Base-by-base conservation (phyloP, 2,888 invertebrate species). In the Pseudococcus longispinus region DNA sequence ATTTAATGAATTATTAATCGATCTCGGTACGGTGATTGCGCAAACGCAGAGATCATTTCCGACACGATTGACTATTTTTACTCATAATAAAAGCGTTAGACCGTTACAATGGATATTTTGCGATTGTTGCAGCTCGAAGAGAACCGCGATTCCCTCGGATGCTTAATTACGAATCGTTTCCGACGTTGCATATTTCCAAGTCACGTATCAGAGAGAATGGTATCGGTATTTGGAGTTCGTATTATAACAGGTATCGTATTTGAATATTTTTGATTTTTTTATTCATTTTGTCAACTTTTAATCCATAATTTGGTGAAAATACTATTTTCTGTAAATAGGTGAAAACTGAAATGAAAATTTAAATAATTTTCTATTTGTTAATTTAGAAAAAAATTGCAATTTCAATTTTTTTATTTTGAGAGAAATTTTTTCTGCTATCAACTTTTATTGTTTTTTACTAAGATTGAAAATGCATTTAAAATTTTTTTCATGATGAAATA, bases 171-270 rank as follows among this genome's bases (percentile, higher is more conserved):
- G 88, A 88, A 42, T 84, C 85, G 82, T 86, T 88, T 20, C 96
- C 97, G 1, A 95, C 95, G 0, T 90, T 97, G 2, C 93, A 93
- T 88, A 91, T 96, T 0, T 92, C 92, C 0, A 94, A 95, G 88
- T 93, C 95, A 0, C 94, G 94, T 90, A 95, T 97, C 55, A 94
- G 94, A 90, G 94, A 94, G 88, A 98, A 98, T 89, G 93, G 93
- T 3, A 94, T 94, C 89, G 98, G 97, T 1, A 91, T 98, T 5
- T 94, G 95, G 88, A 95, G 95, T 0, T 93, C 94, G 0, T 98
- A 96, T 90, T 98, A 98, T 90, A 97, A 97, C 90, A 93, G 97
- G 87, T 96, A 96, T 65, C 85, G 70, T 37, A 26, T 60, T 74
- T 23, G 11, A 65, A 74, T 74, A 15, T 74, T 32, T 32, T 32